Base-by-base conservation (phyloP, 2,113 vertebrate genomes). In the Dolichallabes microphthalmus region DNA sequence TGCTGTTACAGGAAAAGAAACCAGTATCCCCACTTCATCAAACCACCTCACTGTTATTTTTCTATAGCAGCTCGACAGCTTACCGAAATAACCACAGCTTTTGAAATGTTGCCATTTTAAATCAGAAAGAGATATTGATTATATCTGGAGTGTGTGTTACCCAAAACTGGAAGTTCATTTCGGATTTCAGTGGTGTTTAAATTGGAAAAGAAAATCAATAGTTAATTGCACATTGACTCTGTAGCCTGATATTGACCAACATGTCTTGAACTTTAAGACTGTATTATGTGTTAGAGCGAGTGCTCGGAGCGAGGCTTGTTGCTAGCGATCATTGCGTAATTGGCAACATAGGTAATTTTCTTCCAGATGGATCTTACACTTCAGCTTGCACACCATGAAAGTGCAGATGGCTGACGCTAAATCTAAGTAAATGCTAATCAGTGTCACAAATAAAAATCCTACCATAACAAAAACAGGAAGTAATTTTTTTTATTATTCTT, bases 221-320 rank as follows among this genome's bases (percentile, higher is more conserved):
- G 76, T 84, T 76, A 76, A 64, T 84, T 52, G 39, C 25, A 22
- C 71, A 76, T 64, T 25, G 57, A 64, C 82, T 8, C 14, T 45
- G 14, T 27, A 20, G 82, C 14, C 19, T 60, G 25, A 63, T 11
- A 74, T 60, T 11, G 69, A 83, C 53, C 52, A 32, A 83, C 69
- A 52, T 27, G 12, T 80, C 27, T 60, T 35, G 35, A 45, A 61
- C 78, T 80, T 80, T 80, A 63, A 64, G 60, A 20, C 35, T 3
- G 12, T 66, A 45, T 25, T 64, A 66, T 63, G 22, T 52, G 35
- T 63, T n/a, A 13, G 32, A 60, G 32, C 11, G 2, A 50, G 7
- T 3, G 6, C 71, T 74, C 39, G 7, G 2, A 74, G 5, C 1
- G 45, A 17, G 15, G 50, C 39, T 35, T 64, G 60, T 81, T 50